Evolutionary conservation across 2,113 vertebrate species (phyloP).

Genomic region (Psilopogon haemacephalus): DNA sequence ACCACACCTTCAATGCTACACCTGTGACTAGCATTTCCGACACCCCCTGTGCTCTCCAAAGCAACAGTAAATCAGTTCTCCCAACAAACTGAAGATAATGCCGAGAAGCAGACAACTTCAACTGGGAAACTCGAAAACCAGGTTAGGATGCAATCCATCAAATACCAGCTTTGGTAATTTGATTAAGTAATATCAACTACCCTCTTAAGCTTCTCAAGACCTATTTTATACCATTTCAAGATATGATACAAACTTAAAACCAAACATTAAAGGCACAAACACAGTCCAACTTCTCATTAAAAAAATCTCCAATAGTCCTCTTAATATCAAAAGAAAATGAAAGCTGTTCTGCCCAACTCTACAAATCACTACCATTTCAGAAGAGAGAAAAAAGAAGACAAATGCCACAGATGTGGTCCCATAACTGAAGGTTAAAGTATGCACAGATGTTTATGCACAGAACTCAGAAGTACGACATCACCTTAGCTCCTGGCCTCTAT

Average conservation of each 20-base stretch:
- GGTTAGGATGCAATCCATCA: rapidly evolving
- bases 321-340: not conserved
- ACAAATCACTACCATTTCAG: not conserved
- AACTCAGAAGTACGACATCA: not conserved
- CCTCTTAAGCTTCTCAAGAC: not conserved
- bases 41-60: not conserved
- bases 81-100: not conserved
- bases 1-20: not conserved
- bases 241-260: not conserved
- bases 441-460: not conserved
- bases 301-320: not conserved
- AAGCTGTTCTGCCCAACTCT: not conserved
- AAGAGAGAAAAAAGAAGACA: not conserved
- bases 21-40: not conserved
- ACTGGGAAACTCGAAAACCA: not conserved
- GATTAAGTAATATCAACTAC: not conserved
- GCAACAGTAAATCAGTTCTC: not conserved
- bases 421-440: not conserved
- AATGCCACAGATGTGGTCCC: not conserved
- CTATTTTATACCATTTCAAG: not conserved
- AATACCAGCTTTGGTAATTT: not conserved
- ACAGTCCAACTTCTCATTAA: not conserved
- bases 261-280: not conserved
- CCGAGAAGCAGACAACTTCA: not conserved
- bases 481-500: not conserved